These are phyloP conservation scores for Uria lomvia DNA, from an alignment of 2,113 vertebrate genomes.

Conservation along the genomic window DNA sequence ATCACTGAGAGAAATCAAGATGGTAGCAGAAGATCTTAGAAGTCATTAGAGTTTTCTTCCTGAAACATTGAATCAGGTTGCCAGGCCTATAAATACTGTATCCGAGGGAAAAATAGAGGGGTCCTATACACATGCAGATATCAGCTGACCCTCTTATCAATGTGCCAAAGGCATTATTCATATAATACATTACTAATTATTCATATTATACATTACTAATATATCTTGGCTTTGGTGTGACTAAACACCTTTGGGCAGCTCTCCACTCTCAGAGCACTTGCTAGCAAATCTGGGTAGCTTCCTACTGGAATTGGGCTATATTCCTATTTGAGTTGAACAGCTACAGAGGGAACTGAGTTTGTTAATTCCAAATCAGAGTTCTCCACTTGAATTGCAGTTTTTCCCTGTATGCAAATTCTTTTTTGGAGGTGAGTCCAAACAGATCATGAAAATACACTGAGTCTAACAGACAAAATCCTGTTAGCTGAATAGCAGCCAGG, in stretches of 20 bases:
- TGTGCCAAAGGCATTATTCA: background rate
- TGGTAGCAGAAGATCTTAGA: background rate
- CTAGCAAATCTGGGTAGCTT: background rate
- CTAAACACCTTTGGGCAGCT: background rate
- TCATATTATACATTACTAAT: background rate
- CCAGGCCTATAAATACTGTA: background rate
- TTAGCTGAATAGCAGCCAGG: background rate
- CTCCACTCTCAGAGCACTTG: background rate
- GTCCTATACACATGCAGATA: background rate
- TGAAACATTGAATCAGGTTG: background rate
- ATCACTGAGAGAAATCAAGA: background rate
- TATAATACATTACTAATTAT: background rate
- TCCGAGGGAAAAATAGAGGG: background rate
- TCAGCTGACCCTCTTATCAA: background rate
- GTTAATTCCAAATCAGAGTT: background rate
- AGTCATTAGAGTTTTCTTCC: background rate
- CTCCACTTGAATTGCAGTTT: background rate
- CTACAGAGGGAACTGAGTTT: background rate
- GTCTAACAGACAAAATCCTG: background rate
- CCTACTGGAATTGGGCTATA: background rate
- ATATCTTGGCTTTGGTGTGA: background rate
- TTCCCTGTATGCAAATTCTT: background rate
- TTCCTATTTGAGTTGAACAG: background rate
- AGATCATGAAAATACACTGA: background rate
- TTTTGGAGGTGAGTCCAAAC: background rate